These are phyloP conservation scores for Podabrus alpinus DNA, from an alignment of 2,888 invertebrate genomes.

Conservation along the genomic window DNA sequence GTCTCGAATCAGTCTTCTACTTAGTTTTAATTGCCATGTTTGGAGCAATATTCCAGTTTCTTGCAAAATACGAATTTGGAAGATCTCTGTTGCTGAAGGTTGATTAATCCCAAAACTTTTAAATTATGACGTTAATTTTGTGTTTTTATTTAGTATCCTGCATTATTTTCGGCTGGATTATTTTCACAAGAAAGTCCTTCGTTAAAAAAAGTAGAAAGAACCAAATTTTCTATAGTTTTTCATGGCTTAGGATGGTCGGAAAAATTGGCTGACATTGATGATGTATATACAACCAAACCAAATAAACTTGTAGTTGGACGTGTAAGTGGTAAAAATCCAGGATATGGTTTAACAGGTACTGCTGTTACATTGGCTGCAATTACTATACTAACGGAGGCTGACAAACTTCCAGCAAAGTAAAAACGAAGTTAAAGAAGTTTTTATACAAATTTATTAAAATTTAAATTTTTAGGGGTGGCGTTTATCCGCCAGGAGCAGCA, in stretches of 20 bases:
- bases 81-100: slow-evolving; percentile 65
- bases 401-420: slow-evolving; percentile 76
- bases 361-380: slow-evolving; percentile 74
- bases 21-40: slow-evolving; percentile 60
- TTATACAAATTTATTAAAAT: slow-evolving; percentile 16
- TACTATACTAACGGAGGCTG: slow-evolving; percentile 73
- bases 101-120: background rate
- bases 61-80: slow-evolving; percentile 65
- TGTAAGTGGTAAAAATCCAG: slow-evolving; percentile 73
- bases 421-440: background rate
- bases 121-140: background rate
- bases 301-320: slow-evolving; percentile 67
- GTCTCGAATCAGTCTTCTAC: slow-evolving; percentile 57
- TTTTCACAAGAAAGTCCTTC: slow-evolving; percentile 70
- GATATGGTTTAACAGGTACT: slow-evolving; percentile 81
- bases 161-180: slow-evolving; percentile 72
- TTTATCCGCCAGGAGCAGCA: slow-evolving; percentile 82
- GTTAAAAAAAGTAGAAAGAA: slow-evolving; percentile 63
- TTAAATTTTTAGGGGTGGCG: slow-evolving; percentile 74
- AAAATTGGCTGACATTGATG: slow-evolving; percentile 61
- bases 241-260: slow-evolving; percentile 80
- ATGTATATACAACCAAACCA: slow-evolving; percentile 62
- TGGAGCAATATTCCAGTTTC: slow-evolving; percentile 64
- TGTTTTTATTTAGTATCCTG: slow-evolving; percentile 36
- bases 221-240: slow-evolving; percentile 70